Percentiles rank a stretch among this genome's conserved stretches.
Evolutionary conservation across 2,888 invertebrate species (phyloP).

Genomic region (Protodeltote pygarga): DNA sequence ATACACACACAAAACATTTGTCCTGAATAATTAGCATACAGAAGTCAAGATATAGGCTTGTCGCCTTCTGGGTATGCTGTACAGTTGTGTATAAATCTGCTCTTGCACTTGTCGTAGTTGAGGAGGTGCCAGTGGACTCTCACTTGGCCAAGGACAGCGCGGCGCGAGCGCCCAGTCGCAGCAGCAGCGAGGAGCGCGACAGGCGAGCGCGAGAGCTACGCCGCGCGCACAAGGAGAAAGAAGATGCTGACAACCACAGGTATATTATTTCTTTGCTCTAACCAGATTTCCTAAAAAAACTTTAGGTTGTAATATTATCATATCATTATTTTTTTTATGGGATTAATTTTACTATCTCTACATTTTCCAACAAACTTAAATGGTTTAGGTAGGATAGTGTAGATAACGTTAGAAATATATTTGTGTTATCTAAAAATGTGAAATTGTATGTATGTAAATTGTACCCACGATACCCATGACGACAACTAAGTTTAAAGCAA

Average conservation of each 20-base stretch:
- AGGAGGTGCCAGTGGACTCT: conserved; percentile 84
- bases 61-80: not conserved
- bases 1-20: too few species aligned
- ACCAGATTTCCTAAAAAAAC: too few species aligned
- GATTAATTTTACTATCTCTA: too few species aligned
- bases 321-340: too few species aligned
- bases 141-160: conserved; percentile 60
- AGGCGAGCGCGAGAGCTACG: conserved; percentile 53
- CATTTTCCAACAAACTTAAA: too few species aligned
- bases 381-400: too few species aligned
- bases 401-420: too few species aligned
- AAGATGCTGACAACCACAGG: conserved; percentile 46
- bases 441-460: too few species aligned
- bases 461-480: too few species aligned
- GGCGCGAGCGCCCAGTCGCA: conserved; percentile 57
- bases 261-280: conserved; percentile 15
- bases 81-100: conserved; percentile 9
- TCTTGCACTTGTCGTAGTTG: conserved; percentile 75
- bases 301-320: too few species aligned
- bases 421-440: too few species aligned
- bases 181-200: conserved; percentile 62
- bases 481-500: too few species aligned
- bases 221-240: conserved; percentile 36
- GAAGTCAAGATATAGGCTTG: not conserved
- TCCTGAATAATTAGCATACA: conserved; percentile 1